Evolutionary conservation across 1,140 invertebrate genomes (phyloP), one percentile per base, ranked within the genome.

Genomic region (Globodera rostochiensis): DNA sequence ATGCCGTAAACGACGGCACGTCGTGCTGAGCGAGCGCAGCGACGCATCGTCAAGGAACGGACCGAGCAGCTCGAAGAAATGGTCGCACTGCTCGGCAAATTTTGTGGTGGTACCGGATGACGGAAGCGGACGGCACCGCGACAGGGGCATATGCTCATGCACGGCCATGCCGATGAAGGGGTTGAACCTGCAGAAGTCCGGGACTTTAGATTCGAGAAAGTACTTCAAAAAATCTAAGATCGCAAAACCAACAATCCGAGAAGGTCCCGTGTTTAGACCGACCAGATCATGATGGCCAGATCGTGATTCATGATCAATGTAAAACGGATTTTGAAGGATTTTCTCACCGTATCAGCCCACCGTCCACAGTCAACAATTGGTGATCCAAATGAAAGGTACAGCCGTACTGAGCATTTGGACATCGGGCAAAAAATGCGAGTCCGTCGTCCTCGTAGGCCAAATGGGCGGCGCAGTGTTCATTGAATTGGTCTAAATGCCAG

Each of bases 21-120:
- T 36, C 13, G 70, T 19, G 46, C 50, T 64, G 50, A 78, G 70
- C 21, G 64, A 21, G 25, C 64, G 64, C 13, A 78, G 21, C 49
- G 77, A 78, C 11, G 77, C 53, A 47, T 78, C 64, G 70, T 78
- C 77, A 21, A 78, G 45, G 45, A 66, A 78, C 21, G n/a, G 66
- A 6, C 9, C 25, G 49, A 78, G 50, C n/a, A 78, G 19, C n/a
- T 15, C n/a, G 49, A 69, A 78, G 21, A 78, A 78, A 21, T 78
- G 25, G 21, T 49, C 7, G 70, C 25, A 19, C 57, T 71, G n/a
- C 69, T 78, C 25, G 25, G 25, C 36, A 49, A 78, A 47, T 2
- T 45, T 57, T 60, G 19, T 45, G 19, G 46, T 64, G 53, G 3
- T 45, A 1, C 36, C 1, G 36, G 36, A 36, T 1, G 36, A 36